A percentile compares a stretch with the other conserved stretches of the same genome.
phyloP scores from a whole-genome alignment of 2,113 vertebrate species.

The Ardeotis arabs region DNA sequence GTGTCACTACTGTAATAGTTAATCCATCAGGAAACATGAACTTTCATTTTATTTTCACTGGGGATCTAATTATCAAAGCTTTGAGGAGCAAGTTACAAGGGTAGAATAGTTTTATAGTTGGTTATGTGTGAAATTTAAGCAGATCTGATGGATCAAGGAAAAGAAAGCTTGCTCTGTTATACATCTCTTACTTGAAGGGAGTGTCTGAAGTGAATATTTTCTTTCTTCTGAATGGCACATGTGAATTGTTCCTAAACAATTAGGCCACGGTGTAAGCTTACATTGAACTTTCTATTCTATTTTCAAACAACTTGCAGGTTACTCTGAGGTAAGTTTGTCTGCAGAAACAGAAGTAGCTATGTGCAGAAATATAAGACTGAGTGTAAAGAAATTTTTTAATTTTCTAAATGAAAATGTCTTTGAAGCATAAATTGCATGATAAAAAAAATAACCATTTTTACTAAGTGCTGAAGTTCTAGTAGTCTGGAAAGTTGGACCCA shows the following conservation, averaged over 20 bases:
- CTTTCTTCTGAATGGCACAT: neutral
- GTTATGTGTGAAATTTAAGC: neutral
- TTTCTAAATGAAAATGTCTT: neutral
- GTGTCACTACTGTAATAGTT: neutral
- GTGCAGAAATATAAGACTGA: neutral
- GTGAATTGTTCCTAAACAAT: neutral
- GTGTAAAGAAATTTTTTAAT: neutral
- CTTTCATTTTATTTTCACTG: neutral
- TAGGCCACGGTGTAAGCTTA: neutral
- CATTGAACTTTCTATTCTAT: neutral
- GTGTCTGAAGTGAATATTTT: neutral
- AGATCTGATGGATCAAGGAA: neutral
- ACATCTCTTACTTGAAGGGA: neutral
- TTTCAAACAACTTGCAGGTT: neutral
- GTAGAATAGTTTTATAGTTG: neutral
- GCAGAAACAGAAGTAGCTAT: neutral
- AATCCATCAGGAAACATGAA: neutral
- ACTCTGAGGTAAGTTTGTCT: neutral
- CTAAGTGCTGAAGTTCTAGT: neutral
- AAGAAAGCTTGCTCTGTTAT: neutral
- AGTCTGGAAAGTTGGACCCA: neutral
- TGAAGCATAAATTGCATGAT: neutral
- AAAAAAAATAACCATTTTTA: neutral
- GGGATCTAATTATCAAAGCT: conserved; percentile 1
- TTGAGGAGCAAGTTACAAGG: neutral